Evolutionary conservation across 1,140 invertebrate species (phyloP), one percentile per base, ranked within the genome.

Genomic region (Teleopsis dalmanni): DNA sequence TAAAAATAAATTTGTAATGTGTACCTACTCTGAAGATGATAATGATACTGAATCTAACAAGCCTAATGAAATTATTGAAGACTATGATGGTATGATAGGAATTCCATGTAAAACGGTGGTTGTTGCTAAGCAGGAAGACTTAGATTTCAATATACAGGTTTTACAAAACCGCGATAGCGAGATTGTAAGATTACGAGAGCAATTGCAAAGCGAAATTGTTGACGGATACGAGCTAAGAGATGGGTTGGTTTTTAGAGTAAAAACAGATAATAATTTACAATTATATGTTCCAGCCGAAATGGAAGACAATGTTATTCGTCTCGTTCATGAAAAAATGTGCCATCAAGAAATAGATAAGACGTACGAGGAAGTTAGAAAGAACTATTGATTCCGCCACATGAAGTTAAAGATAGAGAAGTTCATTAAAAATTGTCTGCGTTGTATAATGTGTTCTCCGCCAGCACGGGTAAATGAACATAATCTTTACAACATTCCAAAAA

Each of bases 401-500:
- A 48, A 31, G 27, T 19, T 48, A 22, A 62, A 62, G 41, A 44
- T 65, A 9, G 55, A 58, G 10, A 19, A 49, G 26, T 18, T 14
- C 29, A 18, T 47, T 18, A n/a, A 41, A 37, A 54, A 63, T 53
- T 59, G 56, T 34, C 9, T 64, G 26, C 50, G 55, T 34, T 52
- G 56, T 47, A 56, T 68, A 14, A 27, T 35, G 26, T 62, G 37
- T 40, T 57, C 52, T 1, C 52, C 55, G 6, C 11, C 18, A 0
- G 45, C 10, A 9, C 51, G 54, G 2, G 62, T 56, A 42, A 4
- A n/a, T 8, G 42, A 55, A 47, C 54, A 53, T 8, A 42, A 41
- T 19, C 36, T 67, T 29, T 46, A 63, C 37, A 57, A 11, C 36
- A 65, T 70, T 31, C 59, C 58, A 29, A 69, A 69, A 46, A 56